A percentile compares a stretch with the other conserved stretches of the same genome.
Conservation (phyloP, 35 echinoderm and acorn worm genomes). For the Strongylocentrotus purpuratus region DNA sequence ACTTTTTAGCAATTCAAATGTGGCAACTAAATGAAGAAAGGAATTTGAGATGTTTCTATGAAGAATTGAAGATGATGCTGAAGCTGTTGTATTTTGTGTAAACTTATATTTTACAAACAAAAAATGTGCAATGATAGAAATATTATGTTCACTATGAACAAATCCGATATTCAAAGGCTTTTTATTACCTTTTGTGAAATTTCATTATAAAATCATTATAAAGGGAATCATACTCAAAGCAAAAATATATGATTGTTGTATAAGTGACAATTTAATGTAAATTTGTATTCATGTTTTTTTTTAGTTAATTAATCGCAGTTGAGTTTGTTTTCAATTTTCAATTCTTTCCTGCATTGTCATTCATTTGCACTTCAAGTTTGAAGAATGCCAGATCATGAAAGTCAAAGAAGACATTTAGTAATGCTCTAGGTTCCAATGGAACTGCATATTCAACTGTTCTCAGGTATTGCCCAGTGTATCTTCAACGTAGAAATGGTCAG, state of each 20-base stretch:
- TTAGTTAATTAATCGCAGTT: neutral
- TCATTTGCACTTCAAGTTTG: neutral
- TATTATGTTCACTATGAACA: neutral
- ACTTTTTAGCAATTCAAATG: neutral
- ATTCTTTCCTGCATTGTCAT: neutral
- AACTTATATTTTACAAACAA: neutral
- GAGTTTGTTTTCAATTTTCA: neutral
- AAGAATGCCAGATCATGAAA: neutral
- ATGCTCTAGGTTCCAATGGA: neutral
- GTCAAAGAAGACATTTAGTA: neutral
- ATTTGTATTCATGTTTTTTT: neutral
- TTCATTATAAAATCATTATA: neutral
- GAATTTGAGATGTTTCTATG: neutral
- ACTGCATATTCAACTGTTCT: neutral
- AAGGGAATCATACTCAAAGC: neutral
- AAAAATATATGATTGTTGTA: too few species aligned
- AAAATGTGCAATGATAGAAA: conserved; percentile 22
- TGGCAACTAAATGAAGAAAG: neutral
- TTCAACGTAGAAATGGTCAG: neutral
- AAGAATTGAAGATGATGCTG: neutral
- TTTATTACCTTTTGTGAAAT: neutral
- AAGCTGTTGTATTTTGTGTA: neutral
- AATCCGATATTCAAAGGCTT: neutral
- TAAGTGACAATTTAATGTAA: neutral
- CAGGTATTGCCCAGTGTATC: neutral